Percentiles rank a stretch among this genome's conserved stretches.
Evolutionary conservation across 2,113 vertebrate species (phyloP).

Genomic region (Larimichthys crocea): DNA sequence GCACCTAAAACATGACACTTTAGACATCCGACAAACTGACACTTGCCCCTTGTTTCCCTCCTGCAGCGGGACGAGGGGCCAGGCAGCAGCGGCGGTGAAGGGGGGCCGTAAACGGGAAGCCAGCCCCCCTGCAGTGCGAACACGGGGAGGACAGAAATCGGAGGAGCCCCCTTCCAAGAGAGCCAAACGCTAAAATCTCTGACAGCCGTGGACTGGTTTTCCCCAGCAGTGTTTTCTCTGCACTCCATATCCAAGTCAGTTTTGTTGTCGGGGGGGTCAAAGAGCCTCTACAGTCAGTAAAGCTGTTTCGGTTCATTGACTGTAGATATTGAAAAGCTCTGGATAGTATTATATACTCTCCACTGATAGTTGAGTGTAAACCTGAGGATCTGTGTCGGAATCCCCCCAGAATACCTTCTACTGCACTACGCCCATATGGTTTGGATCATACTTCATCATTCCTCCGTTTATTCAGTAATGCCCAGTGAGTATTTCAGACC

Average conservation of each 20-base stretch:
- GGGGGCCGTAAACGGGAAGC: constrained; percentile 88
- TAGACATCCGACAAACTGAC: constrained; percentile 56
- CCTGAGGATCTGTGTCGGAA: constrained; percentile 63
- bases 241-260: constrained; percentile 52
- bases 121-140: constrained; percentile 87
- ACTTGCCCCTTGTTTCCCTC: constrained; percentile 65
- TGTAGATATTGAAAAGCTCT: constrained; percentile 50
- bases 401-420: constrained; percentile 56
- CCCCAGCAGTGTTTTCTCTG: constrained; percentile 40
- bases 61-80: constrained; percentile 85
- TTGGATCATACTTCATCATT: constrained; percentile 72
- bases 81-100: constrained; percentile 80
- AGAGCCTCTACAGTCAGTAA: constrained; percentile 35
- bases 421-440: constrained; percentile 68
- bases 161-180: constrained; percentile 89
- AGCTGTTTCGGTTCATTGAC: constrained; percentile 48
- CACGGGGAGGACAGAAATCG: constrained; percentile 87
- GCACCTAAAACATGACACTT: constrained; percentile 41
- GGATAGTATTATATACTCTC: constrained; percentile 60
- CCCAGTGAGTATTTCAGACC: constrained; percentile 54
- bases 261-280: constrained; percentile 14
- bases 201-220: constrained; percentile 24
- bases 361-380: constrained; percentile 57
- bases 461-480: constrained; percentile 56
- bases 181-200: constrained; percentile 87